Base-by-base conservation (phyloP, 2,113 vertebrate species). In the Hystrix cristata region DNA sequence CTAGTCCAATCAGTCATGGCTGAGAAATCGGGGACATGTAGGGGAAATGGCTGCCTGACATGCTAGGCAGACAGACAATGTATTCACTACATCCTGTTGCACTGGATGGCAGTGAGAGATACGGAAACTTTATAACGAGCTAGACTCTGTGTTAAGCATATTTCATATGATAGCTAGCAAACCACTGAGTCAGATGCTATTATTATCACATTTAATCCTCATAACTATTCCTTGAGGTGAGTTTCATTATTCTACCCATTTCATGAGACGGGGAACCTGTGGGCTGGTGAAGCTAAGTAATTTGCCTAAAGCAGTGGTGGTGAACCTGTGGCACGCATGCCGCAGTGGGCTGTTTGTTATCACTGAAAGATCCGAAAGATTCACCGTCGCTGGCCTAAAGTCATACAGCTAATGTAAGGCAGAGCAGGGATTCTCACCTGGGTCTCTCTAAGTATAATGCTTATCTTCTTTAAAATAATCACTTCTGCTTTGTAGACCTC, bases 381-480 rank as follows among this genome's bases (percentile, higher is more conserved):
- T 78, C 13, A 6, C 74, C 46, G 51, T 31, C 27, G 4, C 31
- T 13, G 48, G 43, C 60, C 23, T 80, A 48, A 71, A 69, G 16
- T 88, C 62, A 53, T 11, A 13, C 18, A 7, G 25, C 10, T 38
- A n/a, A 74, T 27, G n/a, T 25, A 5, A 86, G 23, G 71, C 53
- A 85, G 55, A 95, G 51, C 48, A 48, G 62, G 55, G 62, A 38
- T 74, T 90, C 79, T 71, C 46, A 86, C n/a, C 29, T 9, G 53
- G 9, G 29, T 6, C 51, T 90, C 64, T 85, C 34, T 72, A 12
- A 79, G 43, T 43, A 53, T 34, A 46, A 27, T 3, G 19, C 80
- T 90, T 65, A 71, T 94, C 80, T 85, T 84, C 43, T 89, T 21
- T 65, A 89, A 92, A 90, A 57, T 43, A 88, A 18, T 48, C 78